Conservation (phyloP, 2,113 vertebrate species). For the Pongo pygmaeus region DNA sequence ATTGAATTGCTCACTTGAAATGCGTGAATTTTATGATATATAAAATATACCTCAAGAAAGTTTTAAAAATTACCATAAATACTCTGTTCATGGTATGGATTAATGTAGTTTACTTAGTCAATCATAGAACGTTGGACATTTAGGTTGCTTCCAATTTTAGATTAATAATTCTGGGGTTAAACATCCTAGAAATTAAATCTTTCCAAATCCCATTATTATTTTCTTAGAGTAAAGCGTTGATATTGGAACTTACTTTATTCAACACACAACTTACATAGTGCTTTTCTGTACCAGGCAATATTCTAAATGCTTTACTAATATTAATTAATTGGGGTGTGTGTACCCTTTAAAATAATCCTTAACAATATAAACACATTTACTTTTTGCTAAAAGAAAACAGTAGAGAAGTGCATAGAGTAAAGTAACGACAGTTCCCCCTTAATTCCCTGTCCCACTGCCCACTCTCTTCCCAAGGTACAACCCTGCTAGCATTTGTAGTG, state of each 20-base stretch:
- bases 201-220: not conserved
- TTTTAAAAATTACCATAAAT: constrained; percentile 31
- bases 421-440: not conserved
- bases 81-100: not conserved
- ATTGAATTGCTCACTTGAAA: not conserved
- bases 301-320: not conserved
- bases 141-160: not conserved
- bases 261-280: not conserved
- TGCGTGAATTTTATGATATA: not conserved
- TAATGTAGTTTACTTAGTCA: not conserved
- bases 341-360: not conserved
- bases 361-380: not conserved
- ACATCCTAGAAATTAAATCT: constrained; percentile 15
- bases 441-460: not conserved
- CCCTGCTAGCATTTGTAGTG: not conserved
- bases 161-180: not conserved
- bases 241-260: not conserved
- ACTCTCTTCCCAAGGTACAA: not conserved
- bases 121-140: not conserved
- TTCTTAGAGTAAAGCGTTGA: not conserved
- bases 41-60: constrained; percentile 9
- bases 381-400: not conserved
- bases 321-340: not conserved
- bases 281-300: not conserved
- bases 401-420: not conserved